Evolutionary conservation across 1,140 invertebrate species (phyloP).

Genomic region (Hetaerina americana): DNA sequence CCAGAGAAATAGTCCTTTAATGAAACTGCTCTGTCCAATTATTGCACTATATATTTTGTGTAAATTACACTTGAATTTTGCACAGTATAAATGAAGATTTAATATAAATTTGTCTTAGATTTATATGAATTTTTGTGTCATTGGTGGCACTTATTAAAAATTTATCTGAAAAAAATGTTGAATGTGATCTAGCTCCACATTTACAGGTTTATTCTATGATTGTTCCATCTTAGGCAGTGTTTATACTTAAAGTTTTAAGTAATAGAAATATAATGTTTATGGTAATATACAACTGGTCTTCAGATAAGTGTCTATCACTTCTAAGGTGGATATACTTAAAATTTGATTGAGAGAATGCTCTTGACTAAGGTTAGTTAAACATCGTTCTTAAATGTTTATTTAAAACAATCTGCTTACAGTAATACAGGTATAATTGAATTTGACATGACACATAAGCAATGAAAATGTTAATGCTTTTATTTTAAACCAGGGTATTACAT

Average conservation of each 20-base stretch:
- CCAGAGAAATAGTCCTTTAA: not conserved
- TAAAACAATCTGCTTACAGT: not conserved
- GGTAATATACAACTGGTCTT: not conserved
- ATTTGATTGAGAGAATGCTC: not conserved
- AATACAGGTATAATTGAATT: not conserved
- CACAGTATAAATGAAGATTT: not conserved
- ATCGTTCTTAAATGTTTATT: not conserved
- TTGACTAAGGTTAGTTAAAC: not conserved
- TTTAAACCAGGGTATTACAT: not conserved
- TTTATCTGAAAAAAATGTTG: not conserved
- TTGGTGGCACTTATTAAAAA: not conserved
- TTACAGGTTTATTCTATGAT: not conserved
- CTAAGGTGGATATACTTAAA: not conserved
- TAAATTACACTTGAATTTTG: conserved; percentile 1
- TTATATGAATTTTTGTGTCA: not conserved
- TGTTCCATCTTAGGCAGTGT: not conserved
- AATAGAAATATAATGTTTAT: not conserved
- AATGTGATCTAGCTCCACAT: not conserved
- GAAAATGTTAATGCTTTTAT: not conserved
- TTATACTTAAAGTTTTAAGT: not conserved
- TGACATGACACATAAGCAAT: not conserved
- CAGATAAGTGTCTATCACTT: not conserved
- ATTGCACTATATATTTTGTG: not conserved
- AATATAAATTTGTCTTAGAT: conserved; percentile 1
- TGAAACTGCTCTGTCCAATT: not conserved